These are phyloP conservation scores for Capitulum mitella DNA, from an alignment of 2,888 invertebrate genomes.

Conservation along the genomic window DNA sequence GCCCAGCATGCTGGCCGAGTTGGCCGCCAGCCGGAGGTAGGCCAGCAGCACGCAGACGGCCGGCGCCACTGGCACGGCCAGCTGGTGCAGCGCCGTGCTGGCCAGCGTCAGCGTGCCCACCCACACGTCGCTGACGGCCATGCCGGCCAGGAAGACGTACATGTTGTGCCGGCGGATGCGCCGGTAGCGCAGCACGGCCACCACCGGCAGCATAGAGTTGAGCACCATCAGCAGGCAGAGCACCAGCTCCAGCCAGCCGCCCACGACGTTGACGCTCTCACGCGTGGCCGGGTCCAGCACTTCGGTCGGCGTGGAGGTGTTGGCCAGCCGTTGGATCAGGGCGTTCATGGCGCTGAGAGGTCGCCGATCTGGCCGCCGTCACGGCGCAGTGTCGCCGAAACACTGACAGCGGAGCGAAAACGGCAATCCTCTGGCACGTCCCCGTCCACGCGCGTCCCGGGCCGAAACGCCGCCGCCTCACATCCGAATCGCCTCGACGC, in stretches of 20 bases:
- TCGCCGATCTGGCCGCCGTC: too few species aligned
- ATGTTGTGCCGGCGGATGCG: conserved; percentile 20
- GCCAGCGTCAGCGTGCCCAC: neutral
- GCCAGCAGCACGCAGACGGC: neutral
- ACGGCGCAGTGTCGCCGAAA: too few species aligned
- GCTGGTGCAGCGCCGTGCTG: neutral
- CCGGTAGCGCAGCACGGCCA: conserved; percentile 8
- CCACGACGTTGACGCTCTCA: neutral
- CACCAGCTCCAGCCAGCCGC: neutral
- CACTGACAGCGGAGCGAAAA: too few species aligned
- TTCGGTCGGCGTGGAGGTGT: neutral
- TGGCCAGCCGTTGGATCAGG: neutral
- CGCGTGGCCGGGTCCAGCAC: neutral
- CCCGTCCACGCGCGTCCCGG: too few species aligned
- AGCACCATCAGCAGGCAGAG: neutral
- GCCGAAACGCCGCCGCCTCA: too few species aligned
- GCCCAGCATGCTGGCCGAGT: conserved; percentile 18
- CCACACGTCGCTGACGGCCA: conserved; percentile 3
- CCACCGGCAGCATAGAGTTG: conserved; percentile 14
- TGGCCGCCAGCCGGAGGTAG: conserved; percentile 12
- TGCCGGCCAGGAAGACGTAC: conserved; percentile 22
- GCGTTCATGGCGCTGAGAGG: neutral
- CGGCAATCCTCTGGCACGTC: too few species aligned
- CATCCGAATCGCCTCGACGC: too few species aligned
- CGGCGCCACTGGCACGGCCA: neutral